Percentiles rank a stretch among this genome's conserved stretches.
These are phyloP conservation scores for Anastrepha obliqua DNA, from an alignment of 1,140 invertebrate species.

Conservation along the genomic window DNA sequence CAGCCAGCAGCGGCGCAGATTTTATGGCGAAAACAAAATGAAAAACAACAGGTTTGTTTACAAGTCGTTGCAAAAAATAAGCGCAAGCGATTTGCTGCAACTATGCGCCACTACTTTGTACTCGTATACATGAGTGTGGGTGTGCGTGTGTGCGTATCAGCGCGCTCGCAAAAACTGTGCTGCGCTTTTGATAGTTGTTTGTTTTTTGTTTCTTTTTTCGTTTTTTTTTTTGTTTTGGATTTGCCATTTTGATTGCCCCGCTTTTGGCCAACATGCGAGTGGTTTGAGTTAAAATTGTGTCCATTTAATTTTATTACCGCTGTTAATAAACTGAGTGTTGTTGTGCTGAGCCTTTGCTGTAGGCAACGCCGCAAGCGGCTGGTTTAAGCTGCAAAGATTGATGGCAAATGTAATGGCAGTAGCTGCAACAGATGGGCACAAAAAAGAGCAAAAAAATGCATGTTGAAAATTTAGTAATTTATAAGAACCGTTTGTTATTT, in stretches of 20 bases:
- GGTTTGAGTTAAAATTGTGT: slow-evolving; percentile 1
- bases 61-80: background rate
- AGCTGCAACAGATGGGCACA: background rate
- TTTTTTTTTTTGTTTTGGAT: background rate
- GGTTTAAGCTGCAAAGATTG: no score
- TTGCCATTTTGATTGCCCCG: background rate
- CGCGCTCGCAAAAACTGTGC: no score
- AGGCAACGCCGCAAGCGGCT: no score
- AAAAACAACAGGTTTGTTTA: slow-evolving; percentile 30
- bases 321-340: background rate
- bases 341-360: background rate
- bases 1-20: background rate
- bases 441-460: background rate
- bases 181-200: background rate
- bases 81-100: background rate
- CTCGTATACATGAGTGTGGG: background rate
- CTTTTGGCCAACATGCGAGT: background rate
- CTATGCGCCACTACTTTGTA: background rate
- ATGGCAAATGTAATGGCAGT: background rate
- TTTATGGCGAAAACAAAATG: background rate
- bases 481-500: background rate
- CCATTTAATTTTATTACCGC: slow-evolving; percentile 9
- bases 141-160: background rate
- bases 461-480: background rate
- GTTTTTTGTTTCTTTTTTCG: background rate